Conservation (phyloP, 2,888 invertebrate genomes). For the Dioctria rufipes region DNA sequence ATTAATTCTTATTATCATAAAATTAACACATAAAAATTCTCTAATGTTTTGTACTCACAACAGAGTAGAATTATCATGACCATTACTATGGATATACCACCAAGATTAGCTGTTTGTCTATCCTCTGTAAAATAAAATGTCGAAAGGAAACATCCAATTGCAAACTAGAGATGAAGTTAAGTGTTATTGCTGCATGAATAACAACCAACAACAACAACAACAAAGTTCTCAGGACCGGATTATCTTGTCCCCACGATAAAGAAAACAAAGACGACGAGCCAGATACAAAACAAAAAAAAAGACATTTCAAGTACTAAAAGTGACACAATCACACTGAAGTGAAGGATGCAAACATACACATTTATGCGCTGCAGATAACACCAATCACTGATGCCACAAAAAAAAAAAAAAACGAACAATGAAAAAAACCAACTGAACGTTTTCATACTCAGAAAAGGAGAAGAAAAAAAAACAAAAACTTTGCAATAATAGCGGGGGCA, state of each 20-base stretch:
- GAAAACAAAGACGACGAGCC: constrained; percentile 11
- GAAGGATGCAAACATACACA: constrained; percentile 35
- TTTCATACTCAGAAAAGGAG: background rate
- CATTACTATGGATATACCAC: constrained; percentile 2
- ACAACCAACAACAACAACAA: background rate
- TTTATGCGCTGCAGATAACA: background rate
- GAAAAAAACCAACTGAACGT: background rate
- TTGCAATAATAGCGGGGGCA: background rate
- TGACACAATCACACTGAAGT: constrained; percentile 40
- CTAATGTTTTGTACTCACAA: background rate
- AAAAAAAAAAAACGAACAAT: too few species aligned
- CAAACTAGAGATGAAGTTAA: constrained; percentile 21
- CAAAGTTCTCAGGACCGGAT: constrained; percentile 7
- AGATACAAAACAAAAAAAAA: constrained; percentile 6
- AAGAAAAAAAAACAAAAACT: constrained; percentile 16
- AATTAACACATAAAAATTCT: constrained; percentile 48
- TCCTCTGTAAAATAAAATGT: background rate
- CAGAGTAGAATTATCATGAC: background rate
- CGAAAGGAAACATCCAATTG: constrained; percentile 28
- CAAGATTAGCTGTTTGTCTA: constrained; percentile 14
- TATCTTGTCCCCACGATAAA: constrained; percentile 13
- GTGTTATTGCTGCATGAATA: constrained; percentile 3
- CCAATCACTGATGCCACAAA: too few species aligned
- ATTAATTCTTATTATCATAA: background rate
- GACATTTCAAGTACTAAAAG: constrained; percentile 20